Percentiles rank a stretch among this genome's conserved stretches.
Conservation (phyloP, 2,113 vertebrate species). For the Hiodon alosoides region DNA sequence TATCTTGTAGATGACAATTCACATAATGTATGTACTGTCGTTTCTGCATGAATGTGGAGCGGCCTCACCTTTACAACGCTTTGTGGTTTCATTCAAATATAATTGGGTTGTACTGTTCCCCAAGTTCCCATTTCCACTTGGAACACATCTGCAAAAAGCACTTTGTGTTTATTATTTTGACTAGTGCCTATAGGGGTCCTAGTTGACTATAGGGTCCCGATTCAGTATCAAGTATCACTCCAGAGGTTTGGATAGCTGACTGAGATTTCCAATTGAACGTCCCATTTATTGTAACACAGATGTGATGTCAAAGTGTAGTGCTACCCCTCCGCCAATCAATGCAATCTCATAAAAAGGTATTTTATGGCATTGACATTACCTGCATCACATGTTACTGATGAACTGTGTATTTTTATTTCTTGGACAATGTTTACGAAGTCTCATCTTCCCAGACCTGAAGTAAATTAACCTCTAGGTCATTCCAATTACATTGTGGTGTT, state of each 20-base stretch:
- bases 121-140: no score
- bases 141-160: no score
- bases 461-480: constrained; percentile 12
- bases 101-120: constrained; percentile 2
- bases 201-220: background rate
- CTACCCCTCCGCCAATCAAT: background rate
- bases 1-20: background rate
- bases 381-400: background rate
- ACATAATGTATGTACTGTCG: background rate
- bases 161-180: background rate
- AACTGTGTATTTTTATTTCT: constrained; percentile 10
- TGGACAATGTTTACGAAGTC: background rate
- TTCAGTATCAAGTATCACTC: background rate
- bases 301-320: background rate
- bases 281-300: background rate
- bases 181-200: background rate
- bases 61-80: background rate
- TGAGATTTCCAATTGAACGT: no score
- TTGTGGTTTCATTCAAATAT: constrained; percentile 5
- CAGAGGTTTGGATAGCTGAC: no score
- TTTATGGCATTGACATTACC: background rate
- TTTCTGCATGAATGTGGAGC: no score
- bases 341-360: background rate
- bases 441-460: constrained; percentile 9
- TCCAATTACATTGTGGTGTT: background rate